Evolutionary conservation across 2,113 vertebrate species (phyloP).

Genomic region (Gallinago paraguaiae): DNA sequence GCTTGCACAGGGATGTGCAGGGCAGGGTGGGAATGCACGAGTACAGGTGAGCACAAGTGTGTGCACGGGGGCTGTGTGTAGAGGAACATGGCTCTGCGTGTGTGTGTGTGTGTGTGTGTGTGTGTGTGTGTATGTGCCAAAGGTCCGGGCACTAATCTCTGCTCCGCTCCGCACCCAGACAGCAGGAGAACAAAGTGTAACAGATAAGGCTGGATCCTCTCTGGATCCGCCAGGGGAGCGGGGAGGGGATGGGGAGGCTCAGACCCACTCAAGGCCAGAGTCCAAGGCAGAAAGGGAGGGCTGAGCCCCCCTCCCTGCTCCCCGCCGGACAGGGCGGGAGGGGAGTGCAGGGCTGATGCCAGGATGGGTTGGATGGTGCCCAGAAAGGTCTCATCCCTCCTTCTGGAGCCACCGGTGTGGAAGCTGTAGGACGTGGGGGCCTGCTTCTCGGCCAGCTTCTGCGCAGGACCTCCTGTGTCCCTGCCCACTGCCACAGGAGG

Average conservation of each 20-base stretch:
- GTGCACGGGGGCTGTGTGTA: neutral
- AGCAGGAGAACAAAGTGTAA: slow-evolving; percentile 69
- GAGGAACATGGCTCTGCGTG: neutral
- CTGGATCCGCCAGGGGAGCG: neutral
- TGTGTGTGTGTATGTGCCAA: slow-evolving; percentile 12
- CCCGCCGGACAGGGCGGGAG: fast-evolving
- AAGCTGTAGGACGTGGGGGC: neutral
- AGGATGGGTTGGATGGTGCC: neutral
- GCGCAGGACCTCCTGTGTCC: neutral
- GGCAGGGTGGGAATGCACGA: fast-evolving
- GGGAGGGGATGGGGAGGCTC: neutral
- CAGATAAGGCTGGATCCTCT: slow-evolving; percentile 54
- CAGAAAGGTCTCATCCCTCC: neutral
- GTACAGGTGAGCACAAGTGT: neutral
- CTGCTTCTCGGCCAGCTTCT: neutral
- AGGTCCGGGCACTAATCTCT: slow-evolving; percentile 63
- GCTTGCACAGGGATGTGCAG: fast-evolving
- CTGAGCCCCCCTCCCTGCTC: neutral
- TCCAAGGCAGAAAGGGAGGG: slow-evolving; percentile 44
- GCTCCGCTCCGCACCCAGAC: slow-evolving; percentile 52
- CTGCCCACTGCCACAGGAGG: neutral
- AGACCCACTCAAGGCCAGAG: slow-evolving; percentile 54
- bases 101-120: neutral
- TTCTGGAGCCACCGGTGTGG: fast-evolving
- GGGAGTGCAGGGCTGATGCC: neutral